Evolutionary conservation across 2,888 invertebrate genomes (phyloP).

Genomic region (Glaucopsyche alexis): DNA sequence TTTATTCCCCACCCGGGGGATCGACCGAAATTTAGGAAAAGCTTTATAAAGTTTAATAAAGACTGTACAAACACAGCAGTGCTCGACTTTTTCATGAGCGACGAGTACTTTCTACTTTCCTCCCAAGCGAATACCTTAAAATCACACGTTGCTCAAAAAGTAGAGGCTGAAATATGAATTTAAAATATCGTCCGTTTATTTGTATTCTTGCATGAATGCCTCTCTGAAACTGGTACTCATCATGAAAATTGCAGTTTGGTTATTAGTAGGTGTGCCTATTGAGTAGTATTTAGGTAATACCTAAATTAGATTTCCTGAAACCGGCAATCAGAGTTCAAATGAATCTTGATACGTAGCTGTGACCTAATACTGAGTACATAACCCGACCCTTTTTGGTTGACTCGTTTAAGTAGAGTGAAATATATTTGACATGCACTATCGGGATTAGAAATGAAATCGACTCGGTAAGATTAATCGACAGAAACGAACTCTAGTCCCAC

Average conservation of each 20-base stretch:
- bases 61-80: conserved; percentile 16
- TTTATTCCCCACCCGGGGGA: conserved; percentile 12
- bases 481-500: conserved; percentile 9
- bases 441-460: conserved; percentile 10
- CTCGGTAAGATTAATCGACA: conserved; percentile 14
- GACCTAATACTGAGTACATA: background rate
- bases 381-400: background rate
- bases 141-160: conserved; percentile 12
- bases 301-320: background rate
- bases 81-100: conserved; percentile 20
- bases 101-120: background rate
- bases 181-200: conserved; percentile 6
- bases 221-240: background rate
- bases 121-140: conserved; percentile 11
- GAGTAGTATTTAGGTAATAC: too few relatives aligned
- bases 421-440: conserved; percentile 8
- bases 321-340: background rate
- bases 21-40: conserved; percentile 16
- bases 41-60: conserved; percentile 26
- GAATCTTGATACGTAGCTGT: background rate
- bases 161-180: conserved; percentile 8
- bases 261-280: background rate
- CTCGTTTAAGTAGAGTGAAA: conserved; percentile 10
- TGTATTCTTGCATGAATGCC: background rate
- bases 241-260: background rate